These are phyloP conservation scores for Capitulum mitella DNA, from an alignment of 2,888 invertebrate species.

Conservation along the genomic window DNA sequence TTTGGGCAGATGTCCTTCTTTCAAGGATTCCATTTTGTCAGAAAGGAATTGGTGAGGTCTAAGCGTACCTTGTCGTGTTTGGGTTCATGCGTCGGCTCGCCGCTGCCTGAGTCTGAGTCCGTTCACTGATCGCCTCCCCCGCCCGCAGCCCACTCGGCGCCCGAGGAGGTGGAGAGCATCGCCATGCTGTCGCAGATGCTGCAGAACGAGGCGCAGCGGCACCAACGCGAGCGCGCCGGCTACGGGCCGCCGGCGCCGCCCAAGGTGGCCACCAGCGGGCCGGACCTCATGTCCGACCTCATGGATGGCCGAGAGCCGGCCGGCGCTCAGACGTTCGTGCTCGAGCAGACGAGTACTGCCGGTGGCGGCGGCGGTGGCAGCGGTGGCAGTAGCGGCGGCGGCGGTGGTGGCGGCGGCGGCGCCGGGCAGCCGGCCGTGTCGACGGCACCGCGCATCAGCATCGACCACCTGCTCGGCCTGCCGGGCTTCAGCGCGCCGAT, in stretches of 20 bases:
- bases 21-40: too few relatives aligned
- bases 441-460: neutral
- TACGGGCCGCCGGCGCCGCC: neutral
- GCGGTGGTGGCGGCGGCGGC: neutral
- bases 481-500: neutral
- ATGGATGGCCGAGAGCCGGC: neutral
- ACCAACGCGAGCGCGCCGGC: neutral
- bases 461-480: constrained; percentile 23
- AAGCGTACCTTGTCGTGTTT: too few relatives aligned
- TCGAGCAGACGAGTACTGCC: neutral
- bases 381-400: neutral
- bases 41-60: too few relatives aligned
- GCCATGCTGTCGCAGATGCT: constrained; percentile 25
- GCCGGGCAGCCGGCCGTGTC: neutral
- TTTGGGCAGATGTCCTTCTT: too few relatives aligned
- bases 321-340: neutral
- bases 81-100: too few relatives aligned
- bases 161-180: constrained; percentile 18
- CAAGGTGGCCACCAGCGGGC: neutral
- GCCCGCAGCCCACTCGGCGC: neutral
- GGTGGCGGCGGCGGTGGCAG: neutral
- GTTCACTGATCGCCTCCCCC: too few relatives aligned
- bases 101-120: too few relatives aligned
- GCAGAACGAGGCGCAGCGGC: constrained; percentile 26
- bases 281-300: neutral